Base-by-base conservation (phyloP, 2,888 invertebrate species). In the Tachina fera region DNA sequence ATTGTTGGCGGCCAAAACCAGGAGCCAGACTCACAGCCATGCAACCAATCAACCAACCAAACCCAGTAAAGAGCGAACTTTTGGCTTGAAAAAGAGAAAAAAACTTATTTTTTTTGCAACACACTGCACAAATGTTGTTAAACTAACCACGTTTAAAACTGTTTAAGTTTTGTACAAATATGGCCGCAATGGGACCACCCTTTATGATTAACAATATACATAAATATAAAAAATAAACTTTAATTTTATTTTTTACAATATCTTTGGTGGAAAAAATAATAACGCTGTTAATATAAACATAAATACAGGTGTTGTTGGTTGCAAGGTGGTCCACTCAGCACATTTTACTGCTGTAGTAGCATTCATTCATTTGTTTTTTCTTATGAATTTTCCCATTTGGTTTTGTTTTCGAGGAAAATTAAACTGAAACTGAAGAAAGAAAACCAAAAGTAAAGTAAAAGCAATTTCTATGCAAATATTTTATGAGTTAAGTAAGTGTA, bases 401-500 rank as follows among this genome's bases (percentile, higher is more conserved):
- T 45, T 19, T 56, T 58, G 0, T 41, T 47, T 10, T 68, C 13
- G 13, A 3, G 19, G 11, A 74, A 61, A 49, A 49, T 22, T 61
- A 13, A 53, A 53, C 19, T 39, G 49, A 53, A 65, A 14, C 22
- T 14, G 10, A 39, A 43, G 31, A 10, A 61, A 63, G 49, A 9
- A 9, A 61, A 45, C n/a, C 9, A 31, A 74, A 68, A 80, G 58
- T 67, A 60, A 63, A 88, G 58, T 67, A 60, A 68, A 88, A 61
- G 56, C 82, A 75, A 74, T 82, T 79, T 79, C 72, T 45, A 72
- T 87, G 88, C 83, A 89, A 89, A 89, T 89, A 88, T 89, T 89
- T 89, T 88, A 85, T 87, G 86, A 87, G 88, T 83, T 89, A 89
- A 90, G 90, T 88, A 89, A 89, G 88, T 88, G 89, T 88, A 89